These are phyloP conservation scores for Corythornis cristatus DNA, from an alignment of 2,113 vertebrate genomes.

Conservation along the genomic window DNA sequence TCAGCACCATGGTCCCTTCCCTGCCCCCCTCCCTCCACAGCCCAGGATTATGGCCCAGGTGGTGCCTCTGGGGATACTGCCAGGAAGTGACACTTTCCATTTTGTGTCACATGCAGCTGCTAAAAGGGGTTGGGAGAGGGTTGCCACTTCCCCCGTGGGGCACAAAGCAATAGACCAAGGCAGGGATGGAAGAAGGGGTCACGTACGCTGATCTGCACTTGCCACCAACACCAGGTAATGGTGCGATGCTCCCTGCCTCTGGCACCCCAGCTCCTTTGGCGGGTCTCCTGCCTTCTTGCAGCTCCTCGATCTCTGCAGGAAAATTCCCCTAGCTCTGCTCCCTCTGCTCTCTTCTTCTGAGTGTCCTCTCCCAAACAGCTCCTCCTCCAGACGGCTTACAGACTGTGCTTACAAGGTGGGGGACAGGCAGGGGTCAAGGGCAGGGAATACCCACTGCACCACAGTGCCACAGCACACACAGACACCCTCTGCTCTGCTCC, in stretches of 20 bases:
- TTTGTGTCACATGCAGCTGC: neutral
- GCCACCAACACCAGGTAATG: conserved; percentile 1
- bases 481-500: neutral
- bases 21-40: no score
- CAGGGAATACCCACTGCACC: neutral
- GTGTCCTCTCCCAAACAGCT: neutral
- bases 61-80: neutral
- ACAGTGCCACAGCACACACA: neutral
- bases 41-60: neutral
- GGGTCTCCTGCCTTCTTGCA: neutral
- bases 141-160: accelerated
- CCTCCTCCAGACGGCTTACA: neutral
- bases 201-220: neutral
- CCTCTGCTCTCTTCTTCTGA: accelerated
- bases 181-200: conserved; percentile 21
- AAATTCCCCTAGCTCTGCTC: neutral
- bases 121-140: neutral
- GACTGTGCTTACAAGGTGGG: accelerated
- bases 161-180: neutral
- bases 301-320: neutral
- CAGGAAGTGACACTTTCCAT: conserved; percentile 32
- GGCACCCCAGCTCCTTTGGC: accelerated
- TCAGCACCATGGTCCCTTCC: no score
- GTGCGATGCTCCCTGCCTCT: neutral
- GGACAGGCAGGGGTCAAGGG: neutral